Evolutionary conservation across 2,888 invertebrate species (phyloP), one percentile per base, ranked within the genome.

Genomic region (Cyaniris semiargus): DNA sequence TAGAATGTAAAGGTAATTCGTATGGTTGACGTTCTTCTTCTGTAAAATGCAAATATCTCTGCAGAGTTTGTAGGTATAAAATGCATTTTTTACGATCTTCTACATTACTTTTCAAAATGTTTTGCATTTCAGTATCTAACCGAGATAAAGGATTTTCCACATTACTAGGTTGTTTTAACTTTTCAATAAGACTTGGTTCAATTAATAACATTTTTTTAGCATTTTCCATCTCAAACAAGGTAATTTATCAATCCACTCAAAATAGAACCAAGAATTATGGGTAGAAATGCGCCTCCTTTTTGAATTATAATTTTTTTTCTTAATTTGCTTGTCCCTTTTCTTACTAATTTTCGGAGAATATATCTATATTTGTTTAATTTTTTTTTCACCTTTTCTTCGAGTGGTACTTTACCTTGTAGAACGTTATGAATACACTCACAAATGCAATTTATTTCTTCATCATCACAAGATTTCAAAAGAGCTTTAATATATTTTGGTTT

Each of bases 11-110:
- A 6, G 80, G 80, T 72, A 81, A 21, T 71, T 76, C 18, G 5
- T 78, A 21, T 13, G 80, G 80, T 82, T 79, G 72, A 60, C 82
- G 78, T 66, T 79, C 80, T 80, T 81, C 66, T 60, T 77, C 78
- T 56, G 60, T 78, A 70, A 83, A 82, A 74, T 83, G 77, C 70
- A 82, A 76, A 78, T 81, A 84, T 78, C 83, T 79, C 77, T 81
- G 82, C 38, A 84, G 38, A 56, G 79, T 78, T 82, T 83, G 82
- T 76, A 82, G 77, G 74, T 84, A 83, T 72, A 80, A 76, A 58
- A 77, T n/a, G 76, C 81, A 82, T 74, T 83, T 83, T 78, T 81
- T 79, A 76, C 81, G 79, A 77, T 83, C 83, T 8, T 82, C 78
- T 8, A 77, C 76, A 71, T 81, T 80, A 72, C 77, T 81, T 48